phyloP scores from a whole-genome alignment of 1,140 invertebrate species.

The Lucilia cuprina region DNA sequence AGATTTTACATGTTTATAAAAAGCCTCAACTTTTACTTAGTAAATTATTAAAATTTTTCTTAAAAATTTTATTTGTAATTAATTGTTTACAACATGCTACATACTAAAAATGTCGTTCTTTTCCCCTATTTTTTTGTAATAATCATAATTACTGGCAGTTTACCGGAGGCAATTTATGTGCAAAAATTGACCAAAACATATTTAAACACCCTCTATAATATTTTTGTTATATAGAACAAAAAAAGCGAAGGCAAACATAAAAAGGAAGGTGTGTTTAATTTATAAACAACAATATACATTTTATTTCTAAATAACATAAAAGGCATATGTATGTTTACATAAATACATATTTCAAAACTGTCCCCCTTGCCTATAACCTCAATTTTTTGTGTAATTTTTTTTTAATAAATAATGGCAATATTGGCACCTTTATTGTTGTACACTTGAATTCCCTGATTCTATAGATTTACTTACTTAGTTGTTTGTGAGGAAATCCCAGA shows the following conservation, averaged over 20 bases:
- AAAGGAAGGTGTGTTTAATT: not conserved
- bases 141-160: not conserved
- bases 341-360: not conserved
- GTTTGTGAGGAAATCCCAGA: not conserved
- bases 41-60: too few relatives aligned
- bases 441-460: not conserved
- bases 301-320: not conserved
- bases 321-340: not conserved
- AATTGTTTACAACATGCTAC: not conserved
- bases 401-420: not conserved
- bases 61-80: too few relatives aligned
- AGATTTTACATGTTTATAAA: too few relatives aligned
- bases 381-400: not conserved
- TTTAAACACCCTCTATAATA: not conserved
- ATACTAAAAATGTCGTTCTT: not conserved
- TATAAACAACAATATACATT: not conserved
- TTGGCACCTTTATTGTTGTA: constrained; percentile 14
- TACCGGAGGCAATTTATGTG: not conserved
- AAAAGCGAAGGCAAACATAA: not conserved
- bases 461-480: not conserved
- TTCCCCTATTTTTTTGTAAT: not conserved
- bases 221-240: not conserved
- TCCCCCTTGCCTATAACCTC: not conserved
- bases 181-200: not conserved
- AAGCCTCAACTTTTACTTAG: too few relatives aligned